Percentiles rank a stretch among this genome's conserved stretches.
These are phyloP conservation scores for Zootermopsis nevadensis DNA, from an alignment of 2,888 invertebrate genomes.

Conservation along the genomic window DNA sequence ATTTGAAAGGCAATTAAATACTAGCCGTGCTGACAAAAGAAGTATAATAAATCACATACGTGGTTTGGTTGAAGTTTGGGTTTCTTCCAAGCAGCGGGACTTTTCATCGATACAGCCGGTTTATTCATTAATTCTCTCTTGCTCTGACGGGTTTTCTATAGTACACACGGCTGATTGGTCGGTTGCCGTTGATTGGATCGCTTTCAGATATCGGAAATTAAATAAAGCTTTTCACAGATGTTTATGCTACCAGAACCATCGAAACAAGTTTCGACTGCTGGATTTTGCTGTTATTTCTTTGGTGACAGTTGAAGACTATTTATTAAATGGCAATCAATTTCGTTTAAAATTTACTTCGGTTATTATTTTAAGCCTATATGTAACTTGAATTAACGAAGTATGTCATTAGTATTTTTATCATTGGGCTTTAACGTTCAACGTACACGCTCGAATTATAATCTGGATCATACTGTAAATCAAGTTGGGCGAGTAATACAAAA, in stretches of 20 bases:
- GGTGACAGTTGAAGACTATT: no score
- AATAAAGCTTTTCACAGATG: neutral
- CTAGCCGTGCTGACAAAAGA: neutral
- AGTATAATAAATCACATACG: neutral
- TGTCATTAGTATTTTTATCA: no score
- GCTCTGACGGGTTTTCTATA: neutral
- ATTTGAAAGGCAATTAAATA: neutral
- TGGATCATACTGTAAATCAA: no score
- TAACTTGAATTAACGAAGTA: no score
- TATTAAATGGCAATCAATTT: no score
- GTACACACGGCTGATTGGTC: neutral
- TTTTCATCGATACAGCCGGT: neutral
- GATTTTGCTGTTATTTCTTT: no score
- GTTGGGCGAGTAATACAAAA: no score
- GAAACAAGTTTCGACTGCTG: no score
- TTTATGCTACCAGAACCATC: neutral
- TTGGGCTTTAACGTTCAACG: no score
- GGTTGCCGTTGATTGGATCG: neutral
- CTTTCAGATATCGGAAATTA: neutral
- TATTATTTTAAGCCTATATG: no score
- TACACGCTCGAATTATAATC: no score
- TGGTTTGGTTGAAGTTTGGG: neutral
- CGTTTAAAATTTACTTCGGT: no score
- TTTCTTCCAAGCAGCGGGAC: slow-evolving; percentile 1
- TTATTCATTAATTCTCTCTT: neutral